Percentiles rank a stretch among this genome's conserved stretches.
Evolutionary conservation across 2,888 invertebrate genomes (phyloP).

Genomic region (Ecdyonurus torrentis): DNA sequence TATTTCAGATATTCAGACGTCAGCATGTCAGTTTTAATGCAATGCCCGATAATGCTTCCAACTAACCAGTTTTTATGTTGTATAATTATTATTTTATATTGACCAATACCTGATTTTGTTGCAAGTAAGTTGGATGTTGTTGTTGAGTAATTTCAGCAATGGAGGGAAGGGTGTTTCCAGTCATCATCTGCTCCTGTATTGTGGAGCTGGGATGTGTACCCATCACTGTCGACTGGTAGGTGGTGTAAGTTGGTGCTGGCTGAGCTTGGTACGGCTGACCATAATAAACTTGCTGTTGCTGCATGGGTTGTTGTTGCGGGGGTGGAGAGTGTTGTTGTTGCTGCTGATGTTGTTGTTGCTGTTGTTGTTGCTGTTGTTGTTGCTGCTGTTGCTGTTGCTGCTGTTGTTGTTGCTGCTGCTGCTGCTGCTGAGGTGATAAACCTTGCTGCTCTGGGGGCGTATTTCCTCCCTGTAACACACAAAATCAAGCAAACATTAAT

Average conservation of each 20-base stretch:
- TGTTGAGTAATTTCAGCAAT: not conserved
- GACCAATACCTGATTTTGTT: not conserved
- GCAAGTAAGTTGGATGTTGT: not conserved
- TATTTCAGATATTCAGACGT: too few relatives aligned
- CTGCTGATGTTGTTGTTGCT: constrained; percentile 22
- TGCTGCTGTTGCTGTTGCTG: constrained; percentile 26
- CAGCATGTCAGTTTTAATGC: too few relatives aligned
- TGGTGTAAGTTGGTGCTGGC: constrained; percentile 4
- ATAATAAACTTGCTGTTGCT: constrained; percentile 20
- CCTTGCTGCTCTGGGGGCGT: constrained; percentile 12
- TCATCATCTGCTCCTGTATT: not conserved
- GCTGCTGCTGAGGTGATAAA: constrained; percentile 33
- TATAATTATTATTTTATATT: too few relatives aligned
- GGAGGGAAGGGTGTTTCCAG: not conserved
- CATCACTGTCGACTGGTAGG: not conserved
- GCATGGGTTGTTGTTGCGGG: constrained; percentile 24
- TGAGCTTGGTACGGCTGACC: constrained; percentile 17
- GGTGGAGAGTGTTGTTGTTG: constrained; percentile 28
- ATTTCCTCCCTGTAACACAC: not conserved
- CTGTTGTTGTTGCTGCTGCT: constrained; percentile 23
- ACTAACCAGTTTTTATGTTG: too few relatives aligned
- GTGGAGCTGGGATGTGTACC: not conserved
- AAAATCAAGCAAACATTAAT: too few relatives aligned
- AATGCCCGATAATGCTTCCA: too few relatives aligned
- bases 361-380: constrained; percentile 25